Percentiles rank a stretch among this genome's conserved stretches.
These are phyloP conservation scores for Nerophis ophidion DNA, from an alignment of 2,113 vertebrate genomes.

Conservation along the genomic window DNA sequence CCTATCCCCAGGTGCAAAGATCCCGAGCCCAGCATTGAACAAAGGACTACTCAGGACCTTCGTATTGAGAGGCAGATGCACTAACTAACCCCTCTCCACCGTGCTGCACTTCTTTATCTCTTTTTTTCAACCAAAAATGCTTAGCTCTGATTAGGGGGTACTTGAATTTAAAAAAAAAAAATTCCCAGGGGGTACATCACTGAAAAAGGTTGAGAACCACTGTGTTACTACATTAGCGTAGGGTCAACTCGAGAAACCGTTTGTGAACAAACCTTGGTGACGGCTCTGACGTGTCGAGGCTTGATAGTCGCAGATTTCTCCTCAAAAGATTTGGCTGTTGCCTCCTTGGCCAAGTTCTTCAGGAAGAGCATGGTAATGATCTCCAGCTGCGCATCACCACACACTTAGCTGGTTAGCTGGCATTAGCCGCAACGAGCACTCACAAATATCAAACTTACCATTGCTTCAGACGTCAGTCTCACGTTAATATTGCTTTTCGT, in stretches of 20 bases:
- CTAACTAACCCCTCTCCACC: too few species aligned
- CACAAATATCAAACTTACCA: slow-evolving; percentile 36
- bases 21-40: too few species aligned
- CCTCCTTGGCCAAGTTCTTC: slow-evolving; percentile 64
- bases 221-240: neutral
- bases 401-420: neutral
- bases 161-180: too few species aligned
- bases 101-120: too few species aligned
- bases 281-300: slow-evolving; percentile 57
- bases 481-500: slow-evolving; percentile 33
- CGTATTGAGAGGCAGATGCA: too few species aligned
- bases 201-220: too few species aligned
- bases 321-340: slow-evolving; percentile 63
- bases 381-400: slow-evolving; percentile 52
- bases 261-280: slow-evolving; percentile 54
- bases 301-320: slow-evolving; percentile 63
- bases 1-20: too few species aligned
- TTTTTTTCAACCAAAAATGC: too few species aligned
- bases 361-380: slow-evolving; percentile 61
- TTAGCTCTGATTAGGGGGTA: too few species aligned
- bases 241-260: neutral
- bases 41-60: too few species aligned
- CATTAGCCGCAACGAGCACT: neutral
- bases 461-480: slow-evolving; percentile 44
- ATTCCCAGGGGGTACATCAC: too few species aligned